Evolutionary conservation across 2,113 vertebrate genomes (phyloP).

Genomic region (Pseudopodoces humilis): DNA sequence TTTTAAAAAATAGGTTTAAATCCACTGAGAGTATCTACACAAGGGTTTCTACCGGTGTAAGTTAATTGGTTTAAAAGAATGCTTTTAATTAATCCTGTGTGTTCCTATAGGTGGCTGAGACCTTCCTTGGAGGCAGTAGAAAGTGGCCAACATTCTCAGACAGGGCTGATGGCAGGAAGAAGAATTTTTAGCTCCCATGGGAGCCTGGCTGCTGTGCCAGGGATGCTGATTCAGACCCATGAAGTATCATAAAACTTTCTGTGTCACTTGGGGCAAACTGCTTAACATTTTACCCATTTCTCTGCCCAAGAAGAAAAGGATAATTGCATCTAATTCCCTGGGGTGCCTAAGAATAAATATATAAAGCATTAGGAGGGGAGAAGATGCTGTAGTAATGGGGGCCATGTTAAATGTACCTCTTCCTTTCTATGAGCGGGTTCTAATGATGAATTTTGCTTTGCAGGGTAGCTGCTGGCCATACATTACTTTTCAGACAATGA

Average conservation of each 20-base stretch:
- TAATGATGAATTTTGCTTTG: slow-evolving; percentile 11
- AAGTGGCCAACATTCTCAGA: background rate
- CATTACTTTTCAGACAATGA: slow-evolving; percentile 20
- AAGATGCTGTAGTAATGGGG: background rate
- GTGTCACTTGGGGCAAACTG: background rate
- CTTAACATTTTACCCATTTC: slow-evolving; percentile 22
- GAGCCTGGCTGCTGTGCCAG: background rate
- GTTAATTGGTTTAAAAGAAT: slow-evolving; percentile 55
- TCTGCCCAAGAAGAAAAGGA: background rate
- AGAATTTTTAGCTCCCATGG: background rate
- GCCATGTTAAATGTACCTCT: background rate
- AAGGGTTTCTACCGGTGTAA: slow-evolving; percentile 27
- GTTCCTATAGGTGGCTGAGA: slow-evolving; percentile 1
- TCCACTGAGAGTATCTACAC: slow-evolving; percentile 22
- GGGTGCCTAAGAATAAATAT: slow-evolving; percentile 30
- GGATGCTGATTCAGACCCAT: background rate
- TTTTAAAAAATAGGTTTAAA: slow-evolving; percentile 17
- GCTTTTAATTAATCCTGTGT: slow-evolving; percentile 55
- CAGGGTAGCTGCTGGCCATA: background rate
- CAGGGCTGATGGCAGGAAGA: background rate
- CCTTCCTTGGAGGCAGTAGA: background rate
- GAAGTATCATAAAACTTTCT: background rate
- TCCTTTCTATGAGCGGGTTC: background rate
- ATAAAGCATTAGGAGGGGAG: background rate
- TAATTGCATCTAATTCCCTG: slow-evolving; percentile 18